Percentiles rank a stretch among this genome's conserved stretches.
phyloP scores from a whole-genome alignment of 2,888 invertebrate species.

The Chloroclysta siterata region DNA sequence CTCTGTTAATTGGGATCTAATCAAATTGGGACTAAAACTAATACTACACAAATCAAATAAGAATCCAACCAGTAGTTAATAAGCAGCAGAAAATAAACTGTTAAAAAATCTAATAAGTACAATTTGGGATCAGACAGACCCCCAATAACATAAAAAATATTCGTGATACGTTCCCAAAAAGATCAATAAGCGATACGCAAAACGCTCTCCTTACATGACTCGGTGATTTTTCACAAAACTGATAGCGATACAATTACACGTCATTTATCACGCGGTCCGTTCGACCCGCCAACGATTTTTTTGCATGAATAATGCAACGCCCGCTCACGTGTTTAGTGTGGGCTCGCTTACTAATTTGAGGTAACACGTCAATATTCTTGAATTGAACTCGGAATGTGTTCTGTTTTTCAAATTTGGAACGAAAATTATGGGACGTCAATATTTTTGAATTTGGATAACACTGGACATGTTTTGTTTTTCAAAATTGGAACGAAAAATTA shows the following conservation, averaged over 20 bases:
- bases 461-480: too few relatives aligned
- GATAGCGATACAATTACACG: conserved; percentile 71
- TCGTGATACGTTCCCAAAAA: conserved; percentile 30
- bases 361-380: conserved; percentile 1
- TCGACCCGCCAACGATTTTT: conserved; percentile 25
- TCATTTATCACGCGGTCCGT: conserved; percentile 63
- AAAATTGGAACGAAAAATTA: too few relatives aligned
- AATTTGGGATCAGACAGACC: conserved; percentile 24
- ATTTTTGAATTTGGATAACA: too few relatives aligned
- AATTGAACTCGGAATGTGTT: too few relatives aligned
- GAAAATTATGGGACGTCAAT: too few relatives aligned
- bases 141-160: neutral
- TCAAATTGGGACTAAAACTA: too few relatives aligned
- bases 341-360: conserved; percentile 15
- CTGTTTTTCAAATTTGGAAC: too few relatives aligned
- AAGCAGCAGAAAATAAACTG: neutral
- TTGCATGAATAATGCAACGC: conserved; percentile 21
- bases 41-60: neutral
- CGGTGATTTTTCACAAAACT: conserved; percentile 65
- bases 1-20: too few relatives aligned
- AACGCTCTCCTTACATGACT: conserved; percentile 48
- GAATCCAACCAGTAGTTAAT: neutral
- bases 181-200: conserved; percentile 39
- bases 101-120: neutral
- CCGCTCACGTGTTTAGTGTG: neutral